Base-by-base conservation (phyloP, 1,140 invertebrate species). In the Caenorhabditis inopinata region DNA sequence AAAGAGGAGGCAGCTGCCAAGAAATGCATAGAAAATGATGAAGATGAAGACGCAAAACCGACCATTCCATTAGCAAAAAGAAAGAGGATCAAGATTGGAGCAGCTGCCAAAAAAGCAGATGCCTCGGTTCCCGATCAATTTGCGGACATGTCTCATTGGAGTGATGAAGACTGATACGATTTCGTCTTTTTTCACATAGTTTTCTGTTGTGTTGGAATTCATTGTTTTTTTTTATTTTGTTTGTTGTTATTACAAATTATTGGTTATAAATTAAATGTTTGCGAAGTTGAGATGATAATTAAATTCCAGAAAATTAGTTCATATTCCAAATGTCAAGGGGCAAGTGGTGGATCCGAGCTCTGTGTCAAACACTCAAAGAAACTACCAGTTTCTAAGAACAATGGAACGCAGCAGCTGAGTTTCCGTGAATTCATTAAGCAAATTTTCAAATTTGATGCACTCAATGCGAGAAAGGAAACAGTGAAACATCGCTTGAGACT, bases 131-230 rank as follows among this genome's bases (percentile, higher is more conserved):
- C 76, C 0, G 76, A 78, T 47, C 16, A 58, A 38, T 51, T 78
- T 18, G 76, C 32, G 6, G 76, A 78, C 47, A 68, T 68, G 58
- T 68, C 58, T 6, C 51, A 62, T 42, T 78, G 76, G 76, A 78
- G 76, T 53, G 76, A 78, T 38, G 49, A 47, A 25, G 48, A 51
- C 35, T 49, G 25, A n/a, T 46, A 12, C 12, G 12, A 21, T 18
- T 74, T 16, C 9, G 16, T 42, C 23, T 45, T 12, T 74, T 74
- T n/a, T n/a, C n/a, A n/a, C n/a, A n/a, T n/a, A n/a, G n/a, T n/a
- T n/a, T n/a, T n/a, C n/a, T n/a, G n/a, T 16, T 58, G 27, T 58
- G 29, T 25, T 58, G 29, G 51, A 58, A 32, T 21, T 58, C 35
- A 58, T 58, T 32, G 12, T 23, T 58, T 58, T 58, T 58, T 58